Evolutionary conservation across 1,140 invertebrate species (phyloP).

Genomic region (Chironomus striatipennis): DNA sequence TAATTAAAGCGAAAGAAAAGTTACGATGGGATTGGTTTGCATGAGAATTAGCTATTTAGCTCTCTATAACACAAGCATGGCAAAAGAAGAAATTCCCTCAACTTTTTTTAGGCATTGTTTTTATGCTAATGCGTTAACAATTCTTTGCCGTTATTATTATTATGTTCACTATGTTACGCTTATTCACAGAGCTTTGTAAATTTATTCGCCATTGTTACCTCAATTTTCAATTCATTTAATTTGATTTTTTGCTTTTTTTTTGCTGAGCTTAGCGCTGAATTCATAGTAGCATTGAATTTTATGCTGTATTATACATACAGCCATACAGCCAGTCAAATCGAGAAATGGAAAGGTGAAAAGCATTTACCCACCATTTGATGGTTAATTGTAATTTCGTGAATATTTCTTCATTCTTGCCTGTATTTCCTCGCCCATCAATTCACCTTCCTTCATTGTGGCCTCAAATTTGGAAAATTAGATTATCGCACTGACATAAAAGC

Average conservation of each 20-base stretch:
- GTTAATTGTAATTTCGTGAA: constrained; percentile 9
- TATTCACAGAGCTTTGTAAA: not conserved
- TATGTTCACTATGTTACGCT: constrained; percentile 1
- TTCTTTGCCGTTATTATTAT: not conserved
- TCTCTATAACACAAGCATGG: not conserved
- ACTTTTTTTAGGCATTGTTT: not conserved
- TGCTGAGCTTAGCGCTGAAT: not conserved
- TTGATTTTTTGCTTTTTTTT: not conserved
- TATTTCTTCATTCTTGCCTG: not conserved
- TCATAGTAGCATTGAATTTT: too few relatives aligned
- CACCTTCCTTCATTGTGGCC: not conserved
- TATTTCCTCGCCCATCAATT: not conserved
- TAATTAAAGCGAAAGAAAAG: constrained; percentile 4
- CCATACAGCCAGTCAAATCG: too few relatives aligned
- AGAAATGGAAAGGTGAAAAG: not conserved
- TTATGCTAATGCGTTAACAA: not conserved
- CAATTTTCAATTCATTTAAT: not conserved
- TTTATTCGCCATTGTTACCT: constrained; percentile 12
- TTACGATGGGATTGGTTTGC: constrained; percentile 1
- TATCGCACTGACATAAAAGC: not conserved
- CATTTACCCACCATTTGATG: constrained; percentile 7
- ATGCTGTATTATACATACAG: too few relatives aligned
- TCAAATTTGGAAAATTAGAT: constrained; percentile 9
- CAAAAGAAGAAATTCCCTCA: too few relatives aligned
- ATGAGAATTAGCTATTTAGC: not conserved